Evolutionary conservation across 2,888 invertebrate genomes (phyloP).

Genomic region (Norana najaformis): DNA sequence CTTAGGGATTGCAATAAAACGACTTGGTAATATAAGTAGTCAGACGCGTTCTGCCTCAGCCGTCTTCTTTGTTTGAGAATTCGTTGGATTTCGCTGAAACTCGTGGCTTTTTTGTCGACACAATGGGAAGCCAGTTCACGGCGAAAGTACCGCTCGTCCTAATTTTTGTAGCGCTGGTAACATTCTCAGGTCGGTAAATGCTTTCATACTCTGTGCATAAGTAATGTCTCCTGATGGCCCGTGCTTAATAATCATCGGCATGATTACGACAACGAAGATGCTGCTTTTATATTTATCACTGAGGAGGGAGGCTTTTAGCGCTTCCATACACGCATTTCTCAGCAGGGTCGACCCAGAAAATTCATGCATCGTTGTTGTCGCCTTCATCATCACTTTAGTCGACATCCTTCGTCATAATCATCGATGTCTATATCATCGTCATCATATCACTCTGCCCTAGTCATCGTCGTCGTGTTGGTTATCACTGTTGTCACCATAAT

Average conservation of each 20-base stretch:
- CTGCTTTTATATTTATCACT: not conserved
- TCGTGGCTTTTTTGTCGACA: not conserved
- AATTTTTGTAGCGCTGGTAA: not conserved
- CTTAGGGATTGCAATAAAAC: not conserved
- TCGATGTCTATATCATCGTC: too few relatives aligned
- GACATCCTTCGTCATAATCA: too few relatives aligned
- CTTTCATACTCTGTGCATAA: not conserved
- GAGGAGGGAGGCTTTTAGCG: too few relatives aligned
- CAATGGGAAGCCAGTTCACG: not conserved
- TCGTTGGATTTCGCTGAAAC: not conserved
- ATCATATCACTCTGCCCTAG: too few relatives aligned
- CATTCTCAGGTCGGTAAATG: not conserved
- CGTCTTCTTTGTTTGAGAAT: not conserved
- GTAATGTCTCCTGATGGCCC: too few relatives aligned
- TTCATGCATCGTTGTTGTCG: too few relatives aligned
- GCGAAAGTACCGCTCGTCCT: not conserved
- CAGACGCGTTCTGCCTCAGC: not conserved
- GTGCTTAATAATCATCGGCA: not conserved
- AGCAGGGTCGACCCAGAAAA: too few relatives aligned
- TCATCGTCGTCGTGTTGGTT: not conserved
- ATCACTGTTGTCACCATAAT: too few relatives aligned
- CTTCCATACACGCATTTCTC: too few relatives aligned
- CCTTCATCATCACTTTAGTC: too few relatives aligned
- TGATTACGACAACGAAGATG: not conserved
- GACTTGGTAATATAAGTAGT: not conserved